Conservation (phyloP, 35 echinoderm and acorn worm genomes). For the Apostichopus californicus region DNA sequence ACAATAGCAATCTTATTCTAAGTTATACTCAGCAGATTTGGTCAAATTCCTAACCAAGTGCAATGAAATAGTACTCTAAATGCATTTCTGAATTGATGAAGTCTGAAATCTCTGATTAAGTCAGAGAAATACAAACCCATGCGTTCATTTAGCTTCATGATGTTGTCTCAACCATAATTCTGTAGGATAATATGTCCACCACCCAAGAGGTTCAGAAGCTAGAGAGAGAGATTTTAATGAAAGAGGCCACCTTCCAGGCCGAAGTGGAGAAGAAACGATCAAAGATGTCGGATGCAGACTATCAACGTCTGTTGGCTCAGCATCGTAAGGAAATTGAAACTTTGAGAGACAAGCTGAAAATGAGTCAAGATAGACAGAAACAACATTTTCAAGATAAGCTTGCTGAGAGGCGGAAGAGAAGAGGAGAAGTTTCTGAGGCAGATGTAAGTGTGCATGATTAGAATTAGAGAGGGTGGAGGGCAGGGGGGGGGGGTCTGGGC, state of each 20-base stretch:
- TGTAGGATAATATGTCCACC: not conserved
- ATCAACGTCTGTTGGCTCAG: slow-evolving; percentile 65
- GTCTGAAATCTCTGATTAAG: no score
- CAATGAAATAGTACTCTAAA: no score
- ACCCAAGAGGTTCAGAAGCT: not conserved
- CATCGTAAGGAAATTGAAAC: slow-evolving; percentile 77
- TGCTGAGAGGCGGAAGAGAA: slow-evolving; percentile 56
- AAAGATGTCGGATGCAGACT: slow-evolving; percentile 75
- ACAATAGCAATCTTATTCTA: no score
- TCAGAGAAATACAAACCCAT: no score
- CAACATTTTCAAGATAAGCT: slow-evolving; percentile 75
- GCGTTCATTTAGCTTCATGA: no score
- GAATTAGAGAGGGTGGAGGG: no score
- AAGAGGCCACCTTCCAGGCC: slow-evolving; percentile 59
- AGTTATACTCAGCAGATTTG: no score
- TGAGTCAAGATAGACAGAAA: slow-evolving; percentile 57
- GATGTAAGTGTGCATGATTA: slow-evolving; percentile 53
- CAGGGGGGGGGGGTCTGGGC: no score
- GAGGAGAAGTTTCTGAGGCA: slow-evolving; percentile 53
- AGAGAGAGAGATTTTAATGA: slow-evolving; percentile 67
- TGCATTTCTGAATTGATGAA: no score
- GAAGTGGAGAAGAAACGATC: slow-evolving; percentile 60
- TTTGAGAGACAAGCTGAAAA: slow-evolving; percentile 62
- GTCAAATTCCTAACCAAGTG: no score
- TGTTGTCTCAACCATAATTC: no score